A percentile compares a stretch with the other conserved stretches of the same genome.
Evolutionary conservation across 2,113 vertebrate species (phyloP).

Genomic region (Hippoglossus stenolepis): DNA sequence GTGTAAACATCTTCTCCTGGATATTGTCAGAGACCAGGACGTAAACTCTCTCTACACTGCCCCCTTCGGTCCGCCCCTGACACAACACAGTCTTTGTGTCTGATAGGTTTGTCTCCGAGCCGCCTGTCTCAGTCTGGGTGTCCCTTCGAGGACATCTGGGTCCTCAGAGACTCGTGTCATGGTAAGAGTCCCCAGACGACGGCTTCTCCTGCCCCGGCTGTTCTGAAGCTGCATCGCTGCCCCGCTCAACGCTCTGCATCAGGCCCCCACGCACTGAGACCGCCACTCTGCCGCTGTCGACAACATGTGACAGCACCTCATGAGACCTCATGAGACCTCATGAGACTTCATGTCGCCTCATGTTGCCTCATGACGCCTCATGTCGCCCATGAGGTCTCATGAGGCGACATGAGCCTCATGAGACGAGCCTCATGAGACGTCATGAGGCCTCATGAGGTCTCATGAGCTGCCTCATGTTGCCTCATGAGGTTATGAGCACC

Average conservation of each 20-base stretch:
- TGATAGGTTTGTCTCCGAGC: constrained; percentile 71
- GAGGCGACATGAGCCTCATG: too few relatives aligned
- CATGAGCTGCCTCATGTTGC: too few relatives aligned
- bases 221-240: constrained; percentile 49
- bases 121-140: constrained; percentile 66
- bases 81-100: constrained; percentile 74
- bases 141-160: constrained; percentile 80
- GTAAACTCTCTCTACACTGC: not conserved
- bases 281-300: not conserved
- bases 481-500: too few relatives aligned
- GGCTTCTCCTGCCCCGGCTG: constrained; percentile 30
- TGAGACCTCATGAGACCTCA: too few relatives aligned
- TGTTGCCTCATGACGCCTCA: too few relatives aligned
- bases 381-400: too few relatives aligned
- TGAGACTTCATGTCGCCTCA: too few relatives aligned
- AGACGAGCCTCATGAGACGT: too few relatives aligned
- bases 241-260: constrained; percentile 50
- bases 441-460: too few relatives aligned
- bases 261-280: constrained; percentile 38
- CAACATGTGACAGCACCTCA: not conserved
- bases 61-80: constrained; percentile 12
- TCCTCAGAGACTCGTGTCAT: constrained; percentile 75
- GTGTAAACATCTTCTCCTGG: not conserved
- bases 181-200: constrained; percentile 70
- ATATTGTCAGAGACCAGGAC: not conserved